phyloP scores from a whole-genome alignment of 2,113 vertebrate species.

The Elgaria multicarinata region DNA sequence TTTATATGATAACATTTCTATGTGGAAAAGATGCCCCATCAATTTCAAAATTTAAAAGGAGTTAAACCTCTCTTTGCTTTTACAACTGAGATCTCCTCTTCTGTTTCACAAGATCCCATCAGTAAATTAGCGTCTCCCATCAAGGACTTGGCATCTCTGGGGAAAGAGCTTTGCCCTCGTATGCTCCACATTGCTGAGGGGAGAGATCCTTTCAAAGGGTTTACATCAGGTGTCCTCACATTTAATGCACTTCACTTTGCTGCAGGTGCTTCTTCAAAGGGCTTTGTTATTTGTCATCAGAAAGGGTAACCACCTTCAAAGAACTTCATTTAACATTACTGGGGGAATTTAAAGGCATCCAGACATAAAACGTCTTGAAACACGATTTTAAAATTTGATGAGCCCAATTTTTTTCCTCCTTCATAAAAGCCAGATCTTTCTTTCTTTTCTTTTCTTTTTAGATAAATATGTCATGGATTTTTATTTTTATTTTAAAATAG shows the following conservation, averaged over 20 bases:
- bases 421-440: constrained; percentile 11
- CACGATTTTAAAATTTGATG: constrained; percentile 25
- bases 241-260: constrained; percentile 28
- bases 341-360: not conserved
- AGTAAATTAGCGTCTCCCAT: not conserved
- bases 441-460: not conserved
- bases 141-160: not conserved
- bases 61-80: not conserved
- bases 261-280: constrained; percentile 35
- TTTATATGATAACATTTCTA: not conserved
- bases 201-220: constrained; percentile 37
- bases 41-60: not conserved
- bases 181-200: not conserved
- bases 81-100: not conserved
- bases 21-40: not conserved
- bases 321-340: not conserved
- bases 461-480: not conserved
- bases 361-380: constrained; percentile 13
- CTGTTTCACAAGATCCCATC: constrained; percentile 18
- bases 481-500: too few species aligned
- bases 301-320: constrained; percentile 29
- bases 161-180: constrained; percentile 16
- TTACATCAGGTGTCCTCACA: constrained; percentile 15
- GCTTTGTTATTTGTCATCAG: not conserved
- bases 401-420: not conserved